A percentile compares a stretch with the other conserved stretches of the same genome.
Evolutionary conservation across 2,888 invertebrate genomes (phyloP).

Genomic region (Hypercompe scribonia): DNA sequence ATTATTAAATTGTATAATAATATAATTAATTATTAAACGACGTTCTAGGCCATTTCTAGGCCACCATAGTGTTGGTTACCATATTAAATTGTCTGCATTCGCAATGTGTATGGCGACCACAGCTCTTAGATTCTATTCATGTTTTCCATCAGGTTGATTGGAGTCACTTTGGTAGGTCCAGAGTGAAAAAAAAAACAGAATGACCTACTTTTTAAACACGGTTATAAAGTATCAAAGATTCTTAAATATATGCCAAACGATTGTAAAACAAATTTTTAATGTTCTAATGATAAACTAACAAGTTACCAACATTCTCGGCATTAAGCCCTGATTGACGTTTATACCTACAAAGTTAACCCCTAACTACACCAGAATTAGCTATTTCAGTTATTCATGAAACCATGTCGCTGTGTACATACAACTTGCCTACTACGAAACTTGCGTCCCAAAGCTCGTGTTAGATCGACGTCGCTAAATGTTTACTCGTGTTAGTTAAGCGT

Average conservation of each 20-base stretch:
- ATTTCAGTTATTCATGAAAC: background rate
- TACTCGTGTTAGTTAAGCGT: background rate
- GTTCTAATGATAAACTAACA: background rate
- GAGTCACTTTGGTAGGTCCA: no score
- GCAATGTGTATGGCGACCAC: no score
- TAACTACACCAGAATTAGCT: background rate
- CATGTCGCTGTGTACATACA: background rate
- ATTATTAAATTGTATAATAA: background rate
- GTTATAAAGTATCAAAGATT: background rate
- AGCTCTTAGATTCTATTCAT: no score
- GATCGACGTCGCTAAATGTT: slow-evolving; percentile 1
- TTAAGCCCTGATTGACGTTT: background rate
- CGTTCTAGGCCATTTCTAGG: no score
- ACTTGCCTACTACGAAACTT: background rate
- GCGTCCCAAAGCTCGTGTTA: background rate
- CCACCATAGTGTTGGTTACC: no score
- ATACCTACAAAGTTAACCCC: background rate
- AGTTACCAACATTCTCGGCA: background rate
- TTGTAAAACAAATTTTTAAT: background rate
- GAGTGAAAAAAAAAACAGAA: background rate
- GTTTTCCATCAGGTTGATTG: no score
- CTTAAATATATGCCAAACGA: background rate
- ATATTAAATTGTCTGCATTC: no score
- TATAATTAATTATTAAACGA: no score
- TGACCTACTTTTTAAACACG: background rate